Base-by-base conservation (phyloP, 2,888 invertebrate species). In the Fabriciana adippe region DNA sequence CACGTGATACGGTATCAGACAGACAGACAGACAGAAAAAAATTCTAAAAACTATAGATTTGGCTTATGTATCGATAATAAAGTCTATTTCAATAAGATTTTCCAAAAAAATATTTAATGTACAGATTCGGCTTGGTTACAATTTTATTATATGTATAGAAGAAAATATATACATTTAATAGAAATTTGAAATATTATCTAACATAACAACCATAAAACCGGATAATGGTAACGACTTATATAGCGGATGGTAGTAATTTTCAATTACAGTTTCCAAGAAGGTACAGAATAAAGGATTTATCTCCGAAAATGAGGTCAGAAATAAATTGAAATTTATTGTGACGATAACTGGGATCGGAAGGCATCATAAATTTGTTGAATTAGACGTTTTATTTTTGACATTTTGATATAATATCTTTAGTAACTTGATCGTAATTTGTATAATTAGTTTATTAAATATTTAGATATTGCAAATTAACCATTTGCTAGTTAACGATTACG, bases 321-420 rank as follows among this genome's bases (percentile, higher is more conserved):
- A 75, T 80, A 85, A 89, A 89, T 83, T 85, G 79, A 81, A 88
- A 91, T 90, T 89, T 89, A 90, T 88, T 79, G 80, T 82, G 55
- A 80, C 82, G 89, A 89, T 88, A 90, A 87, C 83, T 76, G 77
- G 85, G 88, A 83, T 81, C 83, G 82, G 85, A 82, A 85, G 87
- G 84, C 80, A 15, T 62, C 68, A 55, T 68, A 67, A 64, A 67
- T 48, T 64, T 45, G 41, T 6, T 21, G 47, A 56, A 51, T 31
- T 53, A 60, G 55, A 35, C 55, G 60, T 70, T 63, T 55, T 64
- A 65, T 64, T 67, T 65, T 70, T 55, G 66, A 55, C 57, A 51
- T 65, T 65, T 62, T 68, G 62, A 67, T 59, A 26, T 66, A 66
- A 53, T 45, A 31, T 50, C 31, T 48, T 63, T 18, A 21, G 55